Evolutionary conservation across 2,797 vertebrate genomes (phyloP).

Genomic region (Huso huso): DNA sequence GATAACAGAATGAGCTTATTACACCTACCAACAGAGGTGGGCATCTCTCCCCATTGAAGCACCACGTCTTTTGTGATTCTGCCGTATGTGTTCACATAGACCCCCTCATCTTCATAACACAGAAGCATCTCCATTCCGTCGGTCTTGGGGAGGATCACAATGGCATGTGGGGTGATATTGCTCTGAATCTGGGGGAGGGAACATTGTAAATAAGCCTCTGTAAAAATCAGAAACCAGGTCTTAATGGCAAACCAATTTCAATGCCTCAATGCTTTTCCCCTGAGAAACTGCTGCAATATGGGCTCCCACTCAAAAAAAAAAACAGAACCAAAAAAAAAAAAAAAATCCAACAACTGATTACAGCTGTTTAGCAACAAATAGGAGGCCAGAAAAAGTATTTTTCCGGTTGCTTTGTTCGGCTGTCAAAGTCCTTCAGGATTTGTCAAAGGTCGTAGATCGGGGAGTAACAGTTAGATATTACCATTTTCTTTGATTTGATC

Average conservation of each 20-base stretch:
- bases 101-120: conserved; percentile 97
- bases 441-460: conserved; percentile 38
- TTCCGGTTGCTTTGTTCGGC: conserved; percentile 22
- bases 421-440: conserved; percentile 10
- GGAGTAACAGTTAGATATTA: conserved; percentile 20
- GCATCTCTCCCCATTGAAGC: conserved; percentile 99
- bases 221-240: conserved; percentile 38
- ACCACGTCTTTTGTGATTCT: conserved; percentile 98
- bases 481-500: not conserved
- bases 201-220: conserved; percentile 31
- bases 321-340: conserved; percentile 11
- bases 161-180: conserved; percentile 95
- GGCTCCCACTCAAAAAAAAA: conserved; percentile 32
- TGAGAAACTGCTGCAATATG: conserved; percentile 63
- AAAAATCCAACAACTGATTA: conserved; percentile 2
- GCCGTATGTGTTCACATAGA: conserved; percentile 96
- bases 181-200: conserved; percentile 83
- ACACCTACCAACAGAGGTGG: conserved; percentile 95
- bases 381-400: conserved; percentile 4
- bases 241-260: conserved; percentile 12
- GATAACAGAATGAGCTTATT: conserved; percentile 33
- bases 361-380: not conserved
- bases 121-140: conserved; percentile 99
- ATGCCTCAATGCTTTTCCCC: conserved; percentile 26
- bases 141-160: conserved; percentile 96